Evolutionary conservation across 2,888 invertebrate species (phyloP), one percentile per base, ranked within the genome.

Genomic region (Pyrrhia umbra): DNA sequence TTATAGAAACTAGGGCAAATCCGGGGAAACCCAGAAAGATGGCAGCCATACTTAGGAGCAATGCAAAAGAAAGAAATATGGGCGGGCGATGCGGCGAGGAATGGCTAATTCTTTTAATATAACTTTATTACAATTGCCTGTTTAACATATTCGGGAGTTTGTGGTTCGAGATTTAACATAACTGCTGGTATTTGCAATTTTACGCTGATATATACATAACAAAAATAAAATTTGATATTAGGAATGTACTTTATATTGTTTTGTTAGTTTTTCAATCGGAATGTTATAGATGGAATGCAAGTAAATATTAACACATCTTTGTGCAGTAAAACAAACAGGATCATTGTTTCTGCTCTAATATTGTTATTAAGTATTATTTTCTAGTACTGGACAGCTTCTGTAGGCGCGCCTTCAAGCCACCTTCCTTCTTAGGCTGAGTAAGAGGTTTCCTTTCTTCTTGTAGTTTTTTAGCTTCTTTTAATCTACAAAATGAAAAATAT

Each of bases 381-480:
- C 85, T 89, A 75, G 89, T 84, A 78, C 83, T 90, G n/a, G 94
- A 92, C 70, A 96, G 82, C 85, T 96, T 96, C 81, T 96, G 96
- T 21, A 97, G 88, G 71, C 96, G 95, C 5, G 96, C 96, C 84
- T 97, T 97, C 43, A 97, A 89, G 37, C 97, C 96, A 43, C 96
- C 96, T 81, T 96, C 96, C 78, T 95, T 95, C 85, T 96, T 95
- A 66, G 96, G 96, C 74, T 96, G 96, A 18, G 94, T 95, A 18
- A 92, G 85, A 43, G 95, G 91, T 86, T 94, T 95, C 64, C 95
- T 91, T 86, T 96, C 95, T 64, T 95, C 94, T 85, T 96, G 95
- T 77, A 95, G 94, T 83, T 95, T 95, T 85, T 96, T 96, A 23
- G 95, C 92, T 91, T 96, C 95, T 91, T 96, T 95, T 86, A 96